A percentile compares a stretch with the other conserved stretches of the same genome.
phyloP scores from a whole-genome alignment of 2,113 vertebrate species.

The Notechis scutatus region DNA sequence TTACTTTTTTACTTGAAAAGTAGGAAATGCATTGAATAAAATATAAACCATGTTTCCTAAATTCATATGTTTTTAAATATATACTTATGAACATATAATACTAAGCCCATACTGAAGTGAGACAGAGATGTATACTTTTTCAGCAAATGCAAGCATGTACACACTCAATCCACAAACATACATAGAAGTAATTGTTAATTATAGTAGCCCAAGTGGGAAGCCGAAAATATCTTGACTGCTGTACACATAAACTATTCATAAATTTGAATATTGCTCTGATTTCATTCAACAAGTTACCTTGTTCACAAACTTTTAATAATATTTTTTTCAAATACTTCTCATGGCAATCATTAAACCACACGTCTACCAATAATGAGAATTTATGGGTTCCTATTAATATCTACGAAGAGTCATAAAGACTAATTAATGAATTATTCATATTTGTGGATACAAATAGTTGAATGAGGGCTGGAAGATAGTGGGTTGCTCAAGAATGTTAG shows the following conservation, averaged over 20 bases:
- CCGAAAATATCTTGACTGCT: constrained; percentile 39
- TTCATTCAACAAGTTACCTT: constrained; percentile 54
- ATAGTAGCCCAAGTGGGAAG: constrained; percentile 42
- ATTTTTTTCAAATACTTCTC: not conserved
- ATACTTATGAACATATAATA: constrained; percentile 43
- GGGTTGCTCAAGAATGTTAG: not conserved
- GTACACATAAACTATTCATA: constrained; percentile 15
- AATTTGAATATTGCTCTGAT: constrained; percentile 34
- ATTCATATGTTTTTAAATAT: constrained; percentile 12
- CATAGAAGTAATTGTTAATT: constrained; percentile 32
- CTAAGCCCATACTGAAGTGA: constrained; percentile 49
- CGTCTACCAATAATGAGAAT: constrained; percentile 71
- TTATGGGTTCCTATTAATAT: constrained; percentile 48
- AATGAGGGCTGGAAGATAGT: not conserved
- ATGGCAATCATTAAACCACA: constrained; percentile 57
- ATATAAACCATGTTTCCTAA: constrained; percentile 34
- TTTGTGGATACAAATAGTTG: not conserved
- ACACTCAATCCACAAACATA: constrained; percentile 33
- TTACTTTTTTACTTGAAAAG: not conserved
- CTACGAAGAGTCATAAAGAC: not conserved
- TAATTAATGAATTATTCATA: not conserved
- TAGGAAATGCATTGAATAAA: constrained; percentile 25
- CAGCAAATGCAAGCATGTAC: not conserved
- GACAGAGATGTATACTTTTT: constrained; percentile 12
- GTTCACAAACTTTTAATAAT: constrained; percentile 62